Evolutionary conservation across 2,888 invertebrate genomes (phyloP).

Genomic region (Tupiocoris notatus): DNA sequence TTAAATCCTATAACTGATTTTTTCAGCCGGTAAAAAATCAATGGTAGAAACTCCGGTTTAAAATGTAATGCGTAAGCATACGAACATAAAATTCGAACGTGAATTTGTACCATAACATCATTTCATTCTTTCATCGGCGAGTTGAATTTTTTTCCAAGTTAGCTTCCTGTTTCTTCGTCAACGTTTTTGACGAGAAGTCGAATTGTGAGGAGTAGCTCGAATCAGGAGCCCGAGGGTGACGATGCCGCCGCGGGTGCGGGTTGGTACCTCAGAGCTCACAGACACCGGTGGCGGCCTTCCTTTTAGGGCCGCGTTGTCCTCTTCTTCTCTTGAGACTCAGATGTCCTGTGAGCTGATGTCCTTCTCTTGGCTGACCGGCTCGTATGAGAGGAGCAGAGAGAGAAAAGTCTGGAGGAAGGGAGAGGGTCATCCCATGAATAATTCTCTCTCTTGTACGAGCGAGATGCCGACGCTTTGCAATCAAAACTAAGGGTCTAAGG

Average conservation of each 20-base stretch:
- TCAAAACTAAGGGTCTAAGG: constrained; percentile 43
- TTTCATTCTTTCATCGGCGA: no score
- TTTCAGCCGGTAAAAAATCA: no score
- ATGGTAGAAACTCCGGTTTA: no score
- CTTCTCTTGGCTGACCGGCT: not conserved
- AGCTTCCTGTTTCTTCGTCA: not conserved
- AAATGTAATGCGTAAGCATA: no score
- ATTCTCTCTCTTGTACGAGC: constrained; percentile 41
- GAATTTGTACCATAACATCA: no score
- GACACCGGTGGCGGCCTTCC: not conserved
- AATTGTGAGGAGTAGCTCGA: not conserved
- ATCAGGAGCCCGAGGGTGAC: no score
- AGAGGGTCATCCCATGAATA: constrained; percentile 41
- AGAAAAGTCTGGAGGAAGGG: no score
- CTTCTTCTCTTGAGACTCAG: not conserved
- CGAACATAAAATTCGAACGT: no score
- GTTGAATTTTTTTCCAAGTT: no score
- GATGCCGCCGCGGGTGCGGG: no score
- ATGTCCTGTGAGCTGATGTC: not conserved
- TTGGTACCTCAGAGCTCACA: not conserved
- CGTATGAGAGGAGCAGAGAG: not conserved
- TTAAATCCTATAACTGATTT: no score
- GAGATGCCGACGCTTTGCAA: constrained; percentile 43
- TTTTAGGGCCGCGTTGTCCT: not conserved
- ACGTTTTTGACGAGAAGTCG: not conserved